Base-by-base conservation (phyloP, 2,113 vertebrate species). In the Egretta garzetta region DNA sequence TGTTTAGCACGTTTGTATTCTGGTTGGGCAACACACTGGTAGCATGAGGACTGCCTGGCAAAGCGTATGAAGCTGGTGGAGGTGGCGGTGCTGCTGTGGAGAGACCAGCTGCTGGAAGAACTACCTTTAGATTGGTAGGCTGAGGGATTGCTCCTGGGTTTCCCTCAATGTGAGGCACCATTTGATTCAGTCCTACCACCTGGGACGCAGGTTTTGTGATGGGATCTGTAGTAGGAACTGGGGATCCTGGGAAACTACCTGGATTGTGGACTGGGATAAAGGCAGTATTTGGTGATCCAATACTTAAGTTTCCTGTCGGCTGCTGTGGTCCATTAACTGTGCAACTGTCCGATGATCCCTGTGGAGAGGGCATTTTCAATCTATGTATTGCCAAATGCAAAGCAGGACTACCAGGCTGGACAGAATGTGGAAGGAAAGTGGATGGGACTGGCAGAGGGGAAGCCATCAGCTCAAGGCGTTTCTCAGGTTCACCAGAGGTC, bases 371-470 rank as follows among this genome's bases (percentile, higher is more conserved):
- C 32, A 98, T 97, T 96, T 99, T 99, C 75, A 99, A 98, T 80
- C 99, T 98, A 33, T 99, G 99, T 72, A 99, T 97, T 67, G 98
- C 96, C 12, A 99, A 98, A 89, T 99, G 99, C 94, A 99, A 91
- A 74, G 98, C 98, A 13, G 98, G 98, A 80, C 96, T 96, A 50
- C 97, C 96, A 80, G 98, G 90, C 77, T 98, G 97, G 55, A 98
- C 97, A 56, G 97, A 96, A 23, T 98, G 98, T 2, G 98, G 90
- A 33, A 98, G 97, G 60, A 99, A 97, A 43, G 98, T 73, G 8
- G 98, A 98, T 45, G 99, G 98, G 15, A 98, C 80, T 17, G 98
- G 97, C 41, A 98, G 93, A 85, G 93, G 97, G 84, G 96, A 98
- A 85, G 98, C 89, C 96, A 96, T 95, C 56, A 98, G 85, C n/a